These are phyloP conservation scores for Scaptomyza caliginosa DNA, from an alignment of 2,888 invertebrate genomes.

Conservation along the genomic window DNA sequence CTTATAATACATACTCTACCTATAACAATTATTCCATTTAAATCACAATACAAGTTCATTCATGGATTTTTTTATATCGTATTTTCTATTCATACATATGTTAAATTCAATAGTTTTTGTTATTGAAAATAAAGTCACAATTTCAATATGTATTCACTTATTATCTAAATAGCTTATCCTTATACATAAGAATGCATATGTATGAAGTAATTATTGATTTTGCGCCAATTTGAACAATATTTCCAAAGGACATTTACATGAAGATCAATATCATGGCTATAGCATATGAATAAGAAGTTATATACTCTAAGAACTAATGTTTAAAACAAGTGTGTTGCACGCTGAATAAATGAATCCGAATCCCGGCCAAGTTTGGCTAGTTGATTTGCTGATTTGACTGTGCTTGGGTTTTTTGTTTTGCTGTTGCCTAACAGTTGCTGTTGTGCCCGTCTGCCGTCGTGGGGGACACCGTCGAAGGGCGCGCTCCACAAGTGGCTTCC, in stretches of 20 bases:
- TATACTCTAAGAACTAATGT: conserved; percentile 45
- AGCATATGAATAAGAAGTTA: conserved; percentile 48
- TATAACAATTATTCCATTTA: background rate
- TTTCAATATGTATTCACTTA: conserved; percentile 38
- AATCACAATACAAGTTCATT: background rate
- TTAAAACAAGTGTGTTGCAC: conserved; percentile 64
- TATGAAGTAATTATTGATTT: conserved; percentile 24
- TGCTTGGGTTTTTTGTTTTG: conserved; percentile 1
- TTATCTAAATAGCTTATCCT: conserved; percentile 12
- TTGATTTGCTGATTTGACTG: conserved; percentile 7
- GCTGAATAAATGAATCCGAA: conserved; percentile 19
- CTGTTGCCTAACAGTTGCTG: conserved; percentile 47
- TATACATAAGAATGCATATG: conserved; percentile 13
- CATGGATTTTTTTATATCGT: conserved; percentile 1
- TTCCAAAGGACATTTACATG: conserved; percentile 36
- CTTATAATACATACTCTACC: too few species aligned
- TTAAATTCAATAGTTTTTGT: conserved; percentile 49
- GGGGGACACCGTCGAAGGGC: conserved; percentile 77
- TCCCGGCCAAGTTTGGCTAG: conserved; percentile 20
- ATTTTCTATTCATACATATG: conserved; percentile 27
- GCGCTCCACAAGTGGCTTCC: conserved; percentile 82
- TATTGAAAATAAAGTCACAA: conserved; percentile 42
- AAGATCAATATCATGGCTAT: conserved; percentile 60
- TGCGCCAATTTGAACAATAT: conserved; percentile 11
- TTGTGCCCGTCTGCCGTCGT: conserved; percentile 71